Percentiles rank a stretch among this genome's conserved stretches.
Conservation (phyloP, 2,888 invertebrate genomes). For the Ophion ventricosus region DNA sequence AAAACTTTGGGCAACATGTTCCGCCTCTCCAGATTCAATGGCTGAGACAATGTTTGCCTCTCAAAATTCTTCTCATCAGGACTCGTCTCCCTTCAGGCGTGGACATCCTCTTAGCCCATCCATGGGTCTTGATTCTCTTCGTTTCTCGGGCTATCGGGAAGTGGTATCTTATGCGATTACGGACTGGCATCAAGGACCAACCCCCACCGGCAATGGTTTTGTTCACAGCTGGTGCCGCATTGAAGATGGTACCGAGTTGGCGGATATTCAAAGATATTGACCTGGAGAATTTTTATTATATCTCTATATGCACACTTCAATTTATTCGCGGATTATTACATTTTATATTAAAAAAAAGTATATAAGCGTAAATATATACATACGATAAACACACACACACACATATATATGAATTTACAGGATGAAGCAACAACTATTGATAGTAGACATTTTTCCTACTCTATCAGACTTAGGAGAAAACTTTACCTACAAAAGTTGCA, state of each 20-base stretch:
- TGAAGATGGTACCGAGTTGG: constrained; percentile 43
- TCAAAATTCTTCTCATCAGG: constrained; percentile 90
- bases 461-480: no score
- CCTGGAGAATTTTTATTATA: constrained; percentile 41
- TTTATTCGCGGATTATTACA: not conserved
- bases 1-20: not conserved
- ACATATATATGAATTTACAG: no score
- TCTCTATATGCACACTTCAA: not conserved
- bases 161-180: constrained; percentile 86
- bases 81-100: constrained; percentile 88
- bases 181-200: constrained; percentile 74
- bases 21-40: constrained; percentile 85
- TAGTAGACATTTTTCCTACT: no score
- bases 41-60: constrained; percentile 88
- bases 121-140: constrained; percentile 88
- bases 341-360: no score
- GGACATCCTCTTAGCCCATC: constrained; percentile 89
- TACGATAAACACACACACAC: no score
- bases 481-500: no score
- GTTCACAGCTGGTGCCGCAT: constrained; percentile 14
- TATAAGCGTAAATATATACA: no score
- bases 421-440: no score
- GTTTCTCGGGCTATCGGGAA: constrained; percentile 91
- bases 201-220: constrained; percentile 67
- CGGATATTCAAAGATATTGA: constrained; percentile 31